These are phyloP conservation scores for Serranus cabrilla DNA, from an alignment of 2,797 vertebrate species.

Conservation along the genomic window DNA sequence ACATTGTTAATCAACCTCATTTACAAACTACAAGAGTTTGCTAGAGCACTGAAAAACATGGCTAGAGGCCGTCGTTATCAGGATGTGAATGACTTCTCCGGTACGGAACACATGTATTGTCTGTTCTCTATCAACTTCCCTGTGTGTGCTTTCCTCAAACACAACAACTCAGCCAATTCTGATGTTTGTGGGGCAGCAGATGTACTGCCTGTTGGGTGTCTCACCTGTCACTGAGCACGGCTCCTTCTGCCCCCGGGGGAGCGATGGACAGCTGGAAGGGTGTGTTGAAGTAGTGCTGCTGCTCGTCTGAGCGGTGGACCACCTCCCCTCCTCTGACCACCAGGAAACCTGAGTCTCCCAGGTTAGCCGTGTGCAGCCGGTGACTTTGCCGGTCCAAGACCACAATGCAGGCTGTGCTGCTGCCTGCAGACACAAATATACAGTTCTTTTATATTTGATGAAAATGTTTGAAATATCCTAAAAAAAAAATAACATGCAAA, in stretches of 20 bases:
- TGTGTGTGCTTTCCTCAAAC: background rate
- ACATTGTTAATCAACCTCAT: too few relatives aligned
- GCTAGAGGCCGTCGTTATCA: background rate
- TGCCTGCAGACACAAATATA: constrained; percentile 82
- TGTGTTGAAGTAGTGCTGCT: constrained; percentile 99
- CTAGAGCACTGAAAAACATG: too few relatives aligned
- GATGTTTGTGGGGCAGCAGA: background rate
- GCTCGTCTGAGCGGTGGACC: constrained; percentile 97
- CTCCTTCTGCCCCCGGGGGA: constrained; percentile 94
- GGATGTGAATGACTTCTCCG: background rate
- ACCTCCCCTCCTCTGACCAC: constrained; percentile 97
- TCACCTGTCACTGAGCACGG: constrained; percentile 97
- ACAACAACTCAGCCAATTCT: background rate
- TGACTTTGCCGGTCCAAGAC: constrained; percentile 95
- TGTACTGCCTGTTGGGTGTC: background rate
- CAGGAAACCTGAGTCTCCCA: constrained; percentile 97
- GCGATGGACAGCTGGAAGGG: constrained; percentile 98
- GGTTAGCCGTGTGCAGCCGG: constrained; percentile 95
- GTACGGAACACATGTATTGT: background rate
- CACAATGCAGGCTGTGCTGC: constrained; percentile 98
- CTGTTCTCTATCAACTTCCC: background rate
- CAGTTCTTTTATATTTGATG: background rate
- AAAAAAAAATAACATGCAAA: constrained; percentile 2
- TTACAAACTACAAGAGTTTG: too few relatives aligned
- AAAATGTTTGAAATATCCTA: background rate